Evolutionary conservation across 2,888 invertebrate species (phyloP), one percentile per base, ranked within the genome.

Genomic region (Melieria picta): DNA sequence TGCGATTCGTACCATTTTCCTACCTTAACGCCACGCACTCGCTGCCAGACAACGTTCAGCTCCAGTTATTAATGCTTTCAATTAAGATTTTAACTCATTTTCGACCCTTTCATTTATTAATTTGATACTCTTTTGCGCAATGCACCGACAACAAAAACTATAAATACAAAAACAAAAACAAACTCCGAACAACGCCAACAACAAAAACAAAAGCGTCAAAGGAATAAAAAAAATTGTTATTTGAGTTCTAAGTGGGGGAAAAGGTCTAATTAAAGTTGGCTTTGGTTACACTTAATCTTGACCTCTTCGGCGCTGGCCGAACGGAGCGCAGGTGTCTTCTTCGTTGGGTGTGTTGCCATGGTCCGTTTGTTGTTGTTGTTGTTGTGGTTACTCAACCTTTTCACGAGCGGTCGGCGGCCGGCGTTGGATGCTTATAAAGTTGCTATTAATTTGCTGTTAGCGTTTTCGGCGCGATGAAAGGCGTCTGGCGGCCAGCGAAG

Each of bases 391-490:
- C n/a, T 64, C 10, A 30, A 57, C 56, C 63, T 64, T 64, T 45
- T 63, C n/a, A 63, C 30, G 4, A 10, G n/a, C n/a, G 43, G 42
- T 60, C 16, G 5, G 43, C 10, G 6, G 52, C 52, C 46, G n/a
- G 6, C 30, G 45, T 43, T 65, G 58, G n/a, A 48, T 57, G 60
- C 62, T 69, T 57, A 66, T 63, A 56, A 66, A 72, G 74, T 57
- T 61, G 58, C 72, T 66, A 73, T 75, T 72, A 72, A 73, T 75
- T 75, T 66, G 66, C 64, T 65, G 56, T 69, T 69, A 46, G 63
- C 30, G 63, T 65, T 58, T 69, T 58, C 74, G 74, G 72, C 71
- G 60, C 16, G 72, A 74, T 74, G 69, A 75, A 75, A 75, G 74
- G 60, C 66, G 57, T 46, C 13, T 56, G 16, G 30, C 30, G 30